A percentile compares a stretch with the other conserved stretches of the same genome.
Conservation (phyloP, 2,113 vertebrate species). For the Felis chaus region DNA sequence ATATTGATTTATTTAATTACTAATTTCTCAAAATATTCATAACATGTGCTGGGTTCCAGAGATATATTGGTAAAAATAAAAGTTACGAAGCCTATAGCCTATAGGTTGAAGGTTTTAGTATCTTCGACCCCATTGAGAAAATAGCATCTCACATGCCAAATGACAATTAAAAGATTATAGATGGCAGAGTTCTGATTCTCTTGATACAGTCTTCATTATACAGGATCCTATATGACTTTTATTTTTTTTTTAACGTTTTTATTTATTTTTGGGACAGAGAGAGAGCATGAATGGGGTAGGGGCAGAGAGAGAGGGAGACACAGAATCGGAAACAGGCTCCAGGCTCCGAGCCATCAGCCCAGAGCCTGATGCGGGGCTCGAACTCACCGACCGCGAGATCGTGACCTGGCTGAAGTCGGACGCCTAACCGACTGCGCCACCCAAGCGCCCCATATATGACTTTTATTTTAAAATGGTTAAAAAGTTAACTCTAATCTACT, state of each 20-base stretch:
- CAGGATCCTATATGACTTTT: not conserved
- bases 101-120: not conserved
- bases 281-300: too few relatives aligned
- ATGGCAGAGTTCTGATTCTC: not conserved
- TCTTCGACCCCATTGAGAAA: not conserved
- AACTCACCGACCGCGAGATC: too few relatives aligned
- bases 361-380: too few relatives aligned
- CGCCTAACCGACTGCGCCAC: too few relatives aligned
- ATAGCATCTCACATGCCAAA: not conserved
- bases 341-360: too few relatives aligned
- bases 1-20: not conserved
- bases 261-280: too few relatives aligned
- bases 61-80: not conserved
- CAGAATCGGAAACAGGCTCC: too few relatives aligned
- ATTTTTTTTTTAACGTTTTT: too few relatives aligned
- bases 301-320: too few relatives aligned
- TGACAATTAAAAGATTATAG: not conserved
- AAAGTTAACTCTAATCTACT: not conserved
- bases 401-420: too few relatives aligned
- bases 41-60: not conserved
- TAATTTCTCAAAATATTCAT: not conserved
- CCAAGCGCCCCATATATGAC: too few relatives aligned
- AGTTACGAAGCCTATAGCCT: not conserved
- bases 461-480: not conserved
- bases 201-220: not conserved